Evolutionary conservation across 2,797 vertebrate species (phyloP).

Genomic region (Cyprinodon diabolis): DNA sequence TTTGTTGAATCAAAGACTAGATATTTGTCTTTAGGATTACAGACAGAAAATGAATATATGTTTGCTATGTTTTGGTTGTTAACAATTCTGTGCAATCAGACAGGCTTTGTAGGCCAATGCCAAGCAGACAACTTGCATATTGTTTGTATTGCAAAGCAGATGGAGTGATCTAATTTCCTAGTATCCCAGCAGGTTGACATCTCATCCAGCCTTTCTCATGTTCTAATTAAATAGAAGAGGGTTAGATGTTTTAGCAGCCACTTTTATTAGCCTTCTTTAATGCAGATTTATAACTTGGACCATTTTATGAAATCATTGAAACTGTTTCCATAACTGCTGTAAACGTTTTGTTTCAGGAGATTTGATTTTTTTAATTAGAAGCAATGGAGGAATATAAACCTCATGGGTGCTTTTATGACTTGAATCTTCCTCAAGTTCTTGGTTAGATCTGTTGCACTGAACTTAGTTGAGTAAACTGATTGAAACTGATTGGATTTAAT

Average conservation of each 20-base stretch:
- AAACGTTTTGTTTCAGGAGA: too few relatives aligned
- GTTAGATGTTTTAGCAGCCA: neutral
- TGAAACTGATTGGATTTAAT: neutral
- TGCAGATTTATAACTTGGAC: neutral
- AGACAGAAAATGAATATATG: neutral
- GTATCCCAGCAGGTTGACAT: constrained; percentile 8
- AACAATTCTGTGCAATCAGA: neutral
- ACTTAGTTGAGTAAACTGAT: neutral
- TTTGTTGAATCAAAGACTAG: neutral
- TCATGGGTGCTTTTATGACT: neutral
- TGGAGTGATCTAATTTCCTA: constrained; percentile 17
- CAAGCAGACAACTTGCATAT: constrained; percentile 16
- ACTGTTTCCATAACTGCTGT: neutral
- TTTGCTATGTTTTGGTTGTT: neutral
- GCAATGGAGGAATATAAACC: neutral
- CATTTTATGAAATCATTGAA: too few relatives aligned
- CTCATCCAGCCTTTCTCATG: neutral
- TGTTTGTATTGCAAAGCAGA: constrained; percentile 40
- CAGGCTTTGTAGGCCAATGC: neutral
- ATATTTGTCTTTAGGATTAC: neutral
- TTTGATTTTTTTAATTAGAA: neutral
- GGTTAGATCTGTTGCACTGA: neutral
- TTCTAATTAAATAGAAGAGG: neutral
- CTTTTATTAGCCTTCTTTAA: neutral
- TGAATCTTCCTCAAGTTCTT: neutral